A percentile compares a stretch with the other conserved stretches of the same genome.
Conservation (phyloP, 2,888 invertebrate species). For the Argyra leucocephala region DNA sequence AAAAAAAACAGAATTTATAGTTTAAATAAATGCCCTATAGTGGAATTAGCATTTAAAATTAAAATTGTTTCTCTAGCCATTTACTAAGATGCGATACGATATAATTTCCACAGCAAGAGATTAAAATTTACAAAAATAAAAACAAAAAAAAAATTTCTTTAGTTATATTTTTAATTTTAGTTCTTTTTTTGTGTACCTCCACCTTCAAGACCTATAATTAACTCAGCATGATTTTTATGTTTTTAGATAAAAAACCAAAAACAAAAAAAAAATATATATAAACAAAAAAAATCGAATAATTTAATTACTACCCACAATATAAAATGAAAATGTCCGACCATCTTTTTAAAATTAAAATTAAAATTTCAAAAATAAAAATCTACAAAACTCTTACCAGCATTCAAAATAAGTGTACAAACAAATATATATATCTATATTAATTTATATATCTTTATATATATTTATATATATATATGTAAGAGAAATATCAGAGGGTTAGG, state of each 20-base stretch:
- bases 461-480: too few species aligned
- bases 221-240: constrained; percentile 4
- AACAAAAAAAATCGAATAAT: not conserved
- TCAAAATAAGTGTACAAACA: too few species aligned
- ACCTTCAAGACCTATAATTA: not conserved
- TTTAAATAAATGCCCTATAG: not conserved
- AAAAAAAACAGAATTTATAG: not conserved
- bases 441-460: too few species aligned
- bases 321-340: not conserved
- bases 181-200: not conserved
- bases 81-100: not conserved
- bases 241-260: not conserved
- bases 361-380: too few species aligned
- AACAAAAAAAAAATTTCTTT: not conserved
- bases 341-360: too few species aligned
- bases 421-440: too few species aligned
- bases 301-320: constrained; percentile 6
- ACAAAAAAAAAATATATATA: too few species aligned
- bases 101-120: not conserved
- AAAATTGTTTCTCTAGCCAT: not conserved
- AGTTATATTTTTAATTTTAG: not conserved
- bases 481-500: too few species aligned
- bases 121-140: not conserved
- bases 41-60: not conserved
- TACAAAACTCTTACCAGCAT: too few species aligned